Percentiles rank a stretch among this genome's conserved stretches.
Evolutionary conservation across 2,888 invertebrate species (phyloP).

Genomic region (Fragum sueziense): DNA sequence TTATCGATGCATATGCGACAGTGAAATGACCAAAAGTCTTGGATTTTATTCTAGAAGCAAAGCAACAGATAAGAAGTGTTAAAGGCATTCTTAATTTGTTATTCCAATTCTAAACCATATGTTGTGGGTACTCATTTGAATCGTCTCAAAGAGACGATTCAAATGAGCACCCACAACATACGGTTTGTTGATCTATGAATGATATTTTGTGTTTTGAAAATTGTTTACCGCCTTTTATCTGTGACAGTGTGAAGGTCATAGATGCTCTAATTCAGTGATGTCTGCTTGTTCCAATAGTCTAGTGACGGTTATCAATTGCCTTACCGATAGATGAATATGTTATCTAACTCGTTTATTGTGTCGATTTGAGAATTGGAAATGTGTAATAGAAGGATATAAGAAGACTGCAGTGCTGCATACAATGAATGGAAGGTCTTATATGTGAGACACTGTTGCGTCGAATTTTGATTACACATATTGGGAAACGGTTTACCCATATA

Average conservation of each 20-base stretch:
- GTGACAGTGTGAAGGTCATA: conserved; percentile 62
- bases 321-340: neutral
- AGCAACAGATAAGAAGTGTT: too few species aligned
- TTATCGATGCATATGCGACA: conserved; percentile 31
- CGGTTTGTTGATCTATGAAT: too few species aligned
- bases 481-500: neutral
- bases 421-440: neutral
- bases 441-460: neutral
- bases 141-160: too few species aligned
- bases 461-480: conserved; percentile 19
- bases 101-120: too few species aligned
- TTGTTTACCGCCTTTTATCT: too few species aligned
- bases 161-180: too few species aligned
- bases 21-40: conserved; percentile 28
- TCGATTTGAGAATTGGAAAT: neutral
- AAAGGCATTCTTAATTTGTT: too few species aligned
- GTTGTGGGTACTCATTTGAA: too few species aligned
- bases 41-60: conserved; percentile 50
- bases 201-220: too few species aligned
- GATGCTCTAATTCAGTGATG: conserved; percentile 47
- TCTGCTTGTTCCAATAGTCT: conserved; percentile 42
- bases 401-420: neutral
- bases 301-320: conserved; percentile 18
- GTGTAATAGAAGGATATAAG: conserved; percentile 20
- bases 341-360: neutral